Conservation (phyloP, 2,888 invertebrate species). For the Apamea monoglypha region DNA sequence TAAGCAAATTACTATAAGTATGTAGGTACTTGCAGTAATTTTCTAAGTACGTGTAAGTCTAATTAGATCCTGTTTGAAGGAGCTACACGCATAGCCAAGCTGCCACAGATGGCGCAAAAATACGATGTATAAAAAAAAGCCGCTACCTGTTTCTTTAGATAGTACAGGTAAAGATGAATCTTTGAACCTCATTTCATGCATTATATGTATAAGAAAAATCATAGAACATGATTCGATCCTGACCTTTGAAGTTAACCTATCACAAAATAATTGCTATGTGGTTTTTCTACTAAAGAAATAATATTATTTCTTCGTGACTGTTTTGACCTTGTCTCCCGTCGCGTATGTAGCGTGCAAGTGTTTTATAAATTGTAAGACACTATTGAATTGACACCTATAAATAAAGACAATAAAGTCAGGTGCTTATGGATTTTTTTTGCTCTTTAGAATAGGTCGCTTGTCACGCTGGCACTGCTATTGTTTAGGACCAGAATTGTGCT, state of each 20-base stretch:
- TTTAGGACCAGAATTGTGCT: neutral
- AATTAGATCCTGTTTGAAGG: constrained; percentile 42
- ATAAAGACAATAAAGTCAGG: constrained; percentile 18
- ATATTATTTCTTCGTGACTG: constrained; percentile 72
- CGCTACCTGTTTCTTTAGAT: constrained; percentile 44
- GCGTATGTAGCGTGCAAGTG: constrained; percentile 65
- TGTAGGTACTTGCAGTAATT: constrained; percentile 7
- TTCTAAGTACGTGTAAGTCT: constrained; percentile 16
- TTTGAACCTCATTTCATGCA: neutral
- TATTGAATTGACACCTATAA: constrained; percentile 54
- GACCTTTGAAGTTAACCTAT: constrained; percentile 47
- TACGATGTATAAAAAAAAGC: constrained; percentile 6
- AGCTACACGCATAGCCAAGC: constrained; percentile 22
- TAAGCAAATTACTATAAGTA: constrained; percentile 41
- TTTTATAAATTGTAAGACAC: constrained; percentile 74
- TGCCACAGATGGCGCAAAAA: constrained; percentile 1
- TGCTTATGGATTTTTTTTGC: constrained; percentile 6
- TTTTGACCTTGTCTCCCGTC: constrained; percentile 77
- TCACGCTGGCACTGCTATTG: neutral
- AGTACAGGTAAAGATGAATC: constrained; percentile 15
- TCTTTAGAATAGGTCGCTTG: neutral
- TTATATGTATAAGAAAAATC: neutral
- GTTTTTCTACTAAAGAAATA: constrained; percentile 56
- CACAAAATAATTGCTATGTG: constrained; percentile 50
- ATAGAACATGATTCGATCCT: constrained; percentile 27